These are phyloP conservation scores for Rhinoraja longicauda DNA, from an alignment of 2,797 vertebrate species.

Conservation along the genomic window DNA sequence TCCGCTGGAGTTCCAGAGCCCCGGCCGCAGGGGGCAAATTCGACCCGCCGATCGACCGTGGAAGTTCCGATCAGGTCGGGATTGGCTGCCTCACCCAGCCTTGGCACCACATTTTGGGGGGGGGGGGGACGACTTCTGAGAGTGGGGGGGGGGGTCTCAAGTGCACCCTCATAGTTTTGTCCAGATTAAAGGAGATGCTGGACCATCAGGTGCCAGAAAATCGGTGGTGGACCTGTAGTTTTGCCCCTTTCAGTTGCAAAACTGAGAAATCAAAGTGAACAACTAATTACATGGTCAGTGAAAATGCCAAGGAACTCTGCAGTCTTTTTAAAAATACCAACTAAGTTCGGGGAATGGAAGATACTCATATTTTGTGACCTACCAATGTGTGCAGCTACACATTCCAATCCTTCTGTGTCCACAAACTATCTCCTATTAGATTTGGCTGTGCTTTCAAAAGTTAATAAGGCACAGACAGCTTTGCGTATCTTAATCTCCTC, in stretches of 20 bases:
- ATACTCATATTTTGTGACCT: not conserved
- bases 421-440: not conserved
- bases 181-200: too few relatives aligned
- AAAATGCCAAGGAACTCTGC: not conserved
- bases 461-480: conserved; percentile 36
- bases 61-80: too few relatives aligned
- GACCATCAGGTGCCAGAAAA: too few relatives aligned
- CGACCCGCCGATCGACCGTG: too few relatives aligned
- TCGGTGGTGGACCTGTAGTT: not conserved
- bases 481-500: not conserved
- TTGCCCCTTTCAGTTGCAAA: not conserved
- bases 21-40: too few relatives aligned
- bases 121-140: too few relatives aligned
- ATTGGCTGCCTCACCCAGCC: too few relatives aligned
- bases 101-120: too few relatives aligned
- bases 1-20: too few relatives aligned
- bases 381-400: not conserved
- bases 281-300: not conserved
- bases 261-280: not conserved
- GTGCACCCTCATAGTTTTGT: too few relatives aligned
- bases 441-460: conserved; percentile 33
- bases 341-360: not conserved
- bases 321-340: not conserved
- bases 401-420: not conserved
- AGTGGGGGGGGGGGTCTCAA: too few relatives aligned